Base-by-base conservation (phyloP, 2,888 invertebrate genomes). In the Brachyopa scutellaris region DNA sequence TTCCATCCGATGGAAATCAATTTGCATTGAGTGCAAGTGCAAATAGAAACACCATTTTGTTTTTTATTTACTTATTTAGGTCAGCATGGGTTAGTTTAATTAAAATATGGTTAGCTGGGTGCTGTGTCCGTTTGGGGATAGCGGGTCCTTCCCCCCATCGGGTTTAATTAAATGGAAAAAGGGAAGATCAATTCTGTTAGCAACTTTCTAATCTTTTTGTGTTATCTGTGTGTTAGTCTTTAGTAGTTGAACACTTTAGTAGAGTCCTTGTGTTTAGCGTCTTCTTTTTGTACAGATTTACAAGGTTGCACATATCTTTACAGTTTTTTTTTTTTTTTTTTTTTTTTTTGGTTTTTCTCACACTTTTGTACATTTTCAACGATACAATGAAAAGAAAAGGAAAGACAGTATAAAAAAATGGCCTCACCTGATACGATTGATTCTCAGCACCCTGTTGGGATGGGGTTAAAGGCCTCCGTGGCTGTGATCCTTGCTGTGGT, bases 391-490 rank as follows among this genome's bases (percentile, higher is more conserved):
- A 33, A 61, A 21, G n/a, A 33, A n/a, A 13, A 51, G 0, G 6
- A n/a, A 36, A 1, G 21, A 9, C 6, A 13, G 6, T 4, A 8
- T 11, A n/a, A 5, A 1, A 13, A 33, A 8, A 0, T 23, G 5
- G 6, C 2, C 90, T 87, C 85, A 91, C 93, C 90, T 91, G 91
- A 87, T 90, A 91, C 73, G 90, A 88, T 86, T 89, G 91, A 87
- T 89, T 91, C 83, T 91, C 91, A 77, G 89, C 89, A 36, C 91
- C 90, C 91, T 91, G 95, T 92, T 90, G 95, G 91, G 94, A 94
- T 74, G 96, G 96, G 84, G 96, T 95, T 86, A 96, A 93, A 84
- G 96, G 96, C 89, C 96, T 92, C 84, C 96, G 92, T 86, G 94
- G 94, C 86, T 93, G 94, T 88, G 93, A 92, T 86, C 93, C 92